Evolutionary conservation across 2,888 invertebrate species (phyloP), one percentile per base, ranked within the genome.

Genomic region (Cryptocephalus moraei): DNA sequence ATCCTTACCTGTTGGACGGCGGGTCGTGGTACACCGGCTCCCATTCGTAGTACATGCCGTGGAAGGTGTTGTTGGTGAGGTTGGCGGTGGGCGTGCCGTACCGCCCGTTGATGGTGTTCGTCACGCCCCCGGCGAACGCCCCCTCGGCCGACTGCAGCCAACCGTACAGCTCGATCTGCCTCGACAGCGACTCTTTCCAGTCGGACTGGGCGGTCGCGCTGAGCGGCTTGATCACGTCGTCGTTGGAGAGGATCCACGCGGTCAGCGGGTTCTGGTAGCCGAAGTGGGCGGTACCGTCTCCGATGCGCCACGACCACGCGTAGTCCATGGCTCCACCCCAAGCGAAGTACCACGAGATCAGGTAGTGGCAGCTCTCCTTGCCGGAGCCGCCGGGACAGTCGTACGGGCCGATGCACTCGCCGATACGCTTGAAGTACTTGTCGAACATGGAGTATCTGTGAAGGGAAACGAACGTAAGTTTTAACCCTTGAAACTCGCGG

Each of bases 271-370:
- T 59, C 46, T 59, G 59, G 49, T 59, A 59, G 42, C 57, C 59
- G 39, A 58, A 56, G 46, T 59, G 58, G 49, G 58, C 49, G 39
- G 57, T 45, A 42, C 57, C 56, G 55, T 58, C 58, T 52, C 55
- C 58, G 44, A 59, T 58, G 43, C 59, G 52, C 59, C 59, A 59
- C 8, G 59, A 53, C 59, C 59, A 59, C 33, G 52, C 54, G 13
- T 49, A 47, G 36, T 53, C 51, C 39, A 57, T 47, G 3, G 59
- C 49, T 39, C 57, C 59, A 40, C 59, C 60, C 58, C 58, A 58
- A 12, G 55, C 56, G 14, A 53, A 52, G 49, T 57, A 57, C 58
- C 60, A 60, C 8, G 52, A 54, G 43, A 59, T 42, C 11, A 59
- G 49, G 34, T 58, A 59, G 42, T 59, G 59, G 33, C 56, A 56